Evolutionary conservation across 1,140 invertebrate genomes (phyloP), one percentile per base, ranked within the genome.

Genomic region (Pentalonia nigronervosa): DNA sequence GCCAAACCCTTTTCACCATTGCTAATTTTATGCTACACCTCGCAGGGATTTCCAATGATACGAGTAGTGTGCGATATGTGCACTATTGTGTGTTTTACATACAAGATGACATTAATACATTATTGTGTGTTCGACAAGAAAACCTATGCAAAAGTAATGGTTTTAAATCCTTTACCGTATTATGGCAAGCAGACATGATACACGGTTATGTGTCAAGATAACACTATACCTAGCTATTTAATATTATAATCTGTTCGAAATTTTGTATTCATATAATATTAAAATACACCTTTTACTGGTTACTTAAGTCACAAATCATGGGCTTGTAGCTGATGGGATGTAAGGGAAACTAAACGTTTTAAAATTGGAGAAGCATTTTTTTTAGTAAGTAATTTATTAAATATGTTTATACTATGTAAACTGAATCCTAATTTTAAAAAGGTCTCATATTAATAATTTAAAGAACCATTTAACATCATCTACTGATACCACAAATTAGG

Each of bases 1-100:
- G 91, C 47, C 81, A 86, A 50, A 84, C 90, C 90, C 81, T 93
- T 92, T 93, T 93, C 67, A 84, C 20, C 81, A 34, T 41, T 30
- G 81, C 48, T 93, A 84, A 93, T 93, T 93, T 86, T 84, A 84
- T 11, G 36, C 23, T 30, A 11, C 23, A 25, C 17, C n/a, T 50
- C 34, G 9, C 9, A 9, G 1, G 14, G 67, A 81, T 81, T 91
- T 50, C n/a, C 17, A 34, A 81, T 48, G 41, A 76, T 47, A 45
- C 47, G 25, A n/a, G 88, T 25, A 60, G 36, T 23, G 50, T 53
- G 50, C 21, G 20, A 53, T 53, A 53, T 53, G 30, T n/a, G 9
- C 67, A 41, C 56, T 56, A 90, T 41, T 76, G 23, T 47, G 11
- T 41, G 7, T 90, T 30, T 45, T 20, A 23, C 25, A n/a, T 23